These are phyloP conservation scores for Panurus biarmicus DNA, from an alignment of 2,113 vertebrate species.

Conservation along the genomic window DNA sequence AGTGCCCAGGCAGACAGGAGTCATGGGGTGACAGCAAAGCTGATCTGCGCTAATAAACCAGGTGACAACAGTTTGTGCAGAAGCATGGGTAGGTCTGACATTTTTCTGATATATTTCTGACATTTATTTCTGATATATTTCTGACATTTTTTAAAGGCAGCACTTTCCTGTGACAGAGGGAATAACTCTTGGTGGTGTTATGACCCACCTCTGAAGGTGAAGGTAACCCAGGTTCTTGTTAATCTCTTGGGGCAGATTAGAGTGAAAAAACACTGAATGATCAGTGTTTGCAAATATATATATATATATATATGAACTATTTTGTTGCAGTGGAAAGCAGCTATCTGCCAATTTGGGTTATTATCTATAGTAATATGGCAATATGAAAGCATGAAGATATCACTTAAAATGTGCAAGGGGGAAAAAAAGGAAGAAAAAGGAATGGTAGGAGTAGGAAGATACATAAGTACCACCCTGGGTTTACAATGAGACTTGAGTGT, in stretches of 20 bases:
- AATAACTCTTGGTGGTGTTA: not conserved
- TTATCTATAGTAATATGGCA: not conserved
- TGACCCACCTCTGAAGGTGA: not conserved
- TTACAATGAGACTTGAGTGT: not conserved
- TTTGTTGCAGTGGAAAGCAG: not conserved
- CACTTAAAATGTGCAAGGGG: not conserved
- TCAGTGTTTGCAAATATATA: not conserved
- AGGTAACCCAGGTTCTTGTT: not conserved
- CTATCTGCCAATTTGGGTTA: not conserved
- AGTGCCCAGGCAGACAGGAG: not conserved
- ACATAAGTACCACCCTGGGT: not conserved
- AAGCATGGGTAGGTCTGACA: not conserved
- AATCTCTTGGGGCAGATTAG: not conserved
- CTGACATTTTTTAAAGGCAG: not conserved
- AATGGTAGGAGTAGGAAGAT: not conserved
- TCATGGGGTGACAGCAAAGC: not conserved
- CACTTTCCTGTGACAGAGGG: not conserved
- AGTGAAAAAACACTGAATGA: not conserved
- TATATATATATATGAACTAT: not conserved
- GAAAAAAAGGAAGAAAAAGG: not conserved
- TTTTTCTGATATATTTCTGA: not conserved
- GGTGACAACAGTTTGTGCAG: not conserved
- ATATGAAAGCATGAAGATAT: not conserved
- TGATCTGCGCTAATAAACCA: not conserved
- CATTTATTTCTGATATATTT: fast-evolving